phyloP scores from a whole-genome alignment of 2,113 vertebrate species.

The Ctenomys sociabilis region DNA sequence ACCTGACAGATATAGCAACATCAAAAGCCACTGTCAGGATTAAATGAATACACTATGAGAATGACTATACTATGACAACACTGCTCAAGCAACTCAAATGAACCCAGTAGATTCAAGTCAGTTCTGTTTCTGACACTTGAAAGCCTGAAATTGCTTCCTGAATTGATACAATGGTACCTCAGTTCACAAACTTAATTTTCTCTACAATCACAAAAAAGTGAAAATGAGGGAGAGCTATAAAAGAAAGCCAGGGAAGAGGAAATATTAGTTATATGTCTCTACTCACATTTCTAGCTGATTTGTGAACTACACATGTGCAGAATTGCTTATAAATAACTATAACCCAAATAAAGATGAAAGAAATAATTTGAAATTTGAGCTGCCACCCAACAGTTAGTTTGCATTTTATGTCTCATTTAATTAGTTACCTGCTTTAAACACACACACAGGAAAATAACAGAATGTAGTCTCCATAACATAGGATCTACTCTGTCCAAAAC shows the following conservation, averaged over 20 bases:
- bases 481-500: neutral
- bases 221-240: neutral
- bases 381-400: neutral
- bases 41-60: neutral
- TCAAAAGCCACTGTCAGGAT: neutral
- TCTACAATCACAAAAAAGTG: neutral
- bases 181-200: neutral
- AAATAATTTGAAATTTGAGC: neutral
- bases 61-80: neutral
- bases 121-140: neutral
- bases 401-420: neutral
- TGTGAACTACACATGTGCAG: neutral
- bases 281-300: neutral
- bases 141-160: neutral
- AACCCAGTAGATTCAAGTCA: neutral
- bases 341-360: neutral
- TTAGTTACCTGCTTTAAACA: neutral
- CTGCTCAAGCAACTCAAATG: neutral
- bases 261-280: neutral
- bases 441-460: constrained; percentile 6
- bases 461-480: neutral
- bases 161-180: neutral
- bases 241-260: neutral
- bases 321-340: neutral
- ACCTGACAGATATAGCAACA: neutral